Percentiles rank a stretch among this genome's conserved stretches.
phyloP scores from a whole-genome alignment of 2,888 invertebrate species.

The Monoplex corrugatus region DNA sequence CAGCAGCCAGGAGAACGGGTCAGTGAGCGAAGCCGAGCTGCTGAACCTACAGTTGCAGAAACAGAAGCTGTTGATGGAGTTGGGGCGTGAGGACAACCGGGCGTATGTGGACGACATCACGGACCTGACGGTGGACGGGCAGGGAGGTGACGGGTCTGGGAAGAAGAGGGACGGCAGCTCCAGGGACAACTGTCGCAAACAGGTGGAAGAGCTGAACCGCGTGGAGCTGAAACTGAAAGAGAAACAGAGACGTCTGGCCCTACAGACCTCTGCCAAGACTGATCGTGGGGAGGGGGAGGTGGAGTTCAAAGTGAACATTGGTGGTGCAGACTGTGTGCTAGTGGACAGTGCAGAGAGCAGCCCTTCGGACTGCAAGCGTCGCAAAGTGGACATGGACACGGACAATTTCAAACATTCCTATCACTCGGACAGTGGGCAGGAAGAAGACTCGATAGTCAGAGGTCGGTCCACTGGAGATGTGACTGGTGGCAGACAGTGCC shows the following conservation, averaged over 20 bases:
- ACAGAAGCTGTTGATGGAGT: conserved; percentile 76
- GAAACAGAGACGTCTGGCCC: conserved; percentile 53
- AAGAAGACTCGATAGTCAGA: background rate
- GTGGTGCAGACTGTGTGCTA: conserved; percentile 66
- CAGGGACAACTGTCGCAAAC: conserved; percentile 73
- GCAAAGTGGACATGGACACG: conserved; percentile 63
- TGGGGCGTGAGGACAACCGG: conserved; percentile 74
- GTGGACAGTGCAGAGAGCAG: conserved; percentile 66
- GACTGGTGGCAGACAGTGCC: background rate
- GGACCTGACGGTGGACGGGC: conserved; percentile 61
- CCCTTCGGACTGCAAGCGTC: conserved; percentile 68
- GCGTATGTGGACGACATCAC: conserved; percentile 68
- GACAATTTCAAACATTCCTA: conserved; percentile 52
- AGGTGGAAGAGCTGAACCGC: conserved; percentile 73
- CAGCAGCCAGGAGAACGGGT: conserved; percentile 84
- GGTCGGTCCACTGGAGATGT: conserved; percentile 6
- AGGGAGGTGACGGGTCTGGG: background rate
- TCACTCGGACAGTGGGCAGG: conserved; percentile 37
- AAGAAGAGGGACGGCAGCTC: conserved; percentile 57
- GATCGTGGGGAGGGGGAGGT: conserved; percentile 43
- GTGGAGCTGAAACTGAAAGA: conserved; percentile 51
- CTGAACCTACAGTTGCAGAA: conserved; percentile 78
- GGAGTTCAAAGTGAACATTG: conserved; percentile 48
- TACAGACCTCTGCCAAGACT: conserved; percentile 36
- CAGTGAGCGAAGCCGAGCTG: conserved; percentile 81